These are phyloP conservation scores for Neolamprologus sp. DNA, from an alignment of 2,113 vertebrate genomes.

Conservation along the genomic window DNA sequence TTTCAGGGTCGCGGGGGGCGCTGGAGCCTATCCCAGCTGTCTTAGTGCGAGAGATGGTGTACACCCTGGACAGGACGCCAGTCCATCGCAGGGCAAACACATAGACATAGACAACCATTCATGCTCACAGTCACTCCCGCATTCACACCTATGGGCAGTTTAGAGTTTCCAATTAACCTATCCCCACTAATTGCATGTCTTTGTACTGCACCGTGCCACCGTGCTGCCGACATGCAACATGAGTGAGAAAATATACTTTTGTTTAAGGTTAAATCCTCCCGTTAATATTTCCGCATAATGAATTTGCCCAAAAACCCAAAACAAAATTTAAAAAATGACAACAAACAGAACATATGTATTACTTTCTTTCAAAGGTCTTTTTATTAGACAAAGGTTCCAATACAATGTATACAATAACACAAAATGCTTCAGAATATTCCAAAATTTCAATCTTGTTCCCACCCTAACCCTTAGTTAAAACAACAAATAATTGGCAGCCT, in stretches of 20 bases:
- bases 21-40: background rate
- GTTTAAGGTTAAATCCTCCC: background rate
- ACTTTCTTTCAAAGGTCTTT: background rate
- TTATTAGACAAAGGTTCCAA: too few species aligned
- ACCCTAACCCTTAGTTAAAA: too few species aligned
- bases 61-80: background rate
- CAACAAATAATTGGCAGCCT: too few species aligned
- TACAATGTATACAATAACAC: too few species aligned
- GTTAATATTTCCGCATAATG: background rate
- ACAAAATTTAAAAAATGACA: background rate
- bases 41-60: background rate
- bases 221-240: rapidly evolving
- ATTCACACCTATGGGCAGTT: background rate
- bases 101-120: background rate
- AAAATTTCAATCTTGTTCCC: too few species aligned
- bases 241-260: background rate
- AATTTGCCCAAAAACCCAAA: background rate
- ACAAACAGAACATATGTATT: background rate
- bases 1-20: background rate
- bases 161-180: background rate
- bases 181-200: background rate
- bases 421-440: too few species aligned
- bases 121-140: background rate
- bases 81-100: background rate
- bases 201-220: background rate